A percentile compares a stretch with the other conserved stretches of the same genome.
Evolutionary conservation across 2,888 invertebrate species (phyloP).

Genomic region (Andricus quercusramuli): DNA sequence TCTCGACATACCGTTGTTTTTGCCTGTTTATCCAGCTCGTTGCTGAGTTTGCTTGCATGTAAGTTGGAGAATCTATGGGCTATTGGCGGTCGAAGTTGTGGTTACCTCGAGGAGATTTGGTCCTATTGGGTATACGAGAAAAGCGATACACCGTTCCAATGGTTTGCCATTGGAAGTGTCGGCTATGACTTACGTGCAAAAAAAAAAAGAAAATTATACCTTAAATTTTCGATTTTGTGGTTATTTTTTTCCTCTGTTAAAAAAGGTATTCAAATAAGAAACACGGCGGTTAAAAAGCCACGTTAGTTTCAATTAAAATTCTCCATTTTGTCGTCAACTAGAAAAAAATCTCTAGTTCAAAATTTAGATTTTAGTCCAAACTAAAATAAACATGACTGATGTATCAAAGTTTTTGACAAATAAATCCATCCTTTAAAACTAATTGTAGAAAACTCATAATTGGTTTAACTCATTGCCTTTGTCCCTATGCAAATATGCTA

Average conservation of each 20-base stretch:
- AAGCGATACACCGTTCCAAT: background rate
- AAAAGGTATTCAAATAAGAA: background rate
- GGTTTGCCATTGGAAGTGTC: background rate
- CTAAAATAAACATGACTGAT: background rate
- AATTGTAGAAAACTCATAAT: background rate
- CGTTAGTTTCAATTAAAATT: no score
- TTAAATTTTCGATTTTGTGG: background rate
- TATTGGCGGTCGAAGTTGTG: constrained; percentile 27
- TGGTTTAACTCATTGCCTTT: background rate
- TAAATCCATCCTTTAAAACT: background rate
- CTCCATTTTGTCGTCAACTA: no score
- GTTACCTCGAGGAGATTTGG: constrained; percentile 24
- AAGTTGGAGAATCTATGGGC: constrained; percentile 21
- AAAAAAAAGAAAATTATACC: background rate
- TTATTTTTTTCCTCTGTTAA: background rate
- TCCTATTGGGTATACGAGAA: constrained; percentile 1
- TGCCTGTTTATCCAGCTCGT: background rate
- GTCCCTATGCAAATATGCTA: background rate
- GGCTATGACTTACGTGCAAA: background rate
- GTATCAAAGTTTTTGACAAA: background rate
- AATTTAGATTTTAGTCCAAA: no score
- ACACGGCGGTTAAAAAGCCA: no score
- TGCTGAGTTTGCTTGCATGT: constrained; percentile 8
- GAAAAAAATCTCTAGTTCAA: no score
- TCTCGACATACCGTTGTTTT: constrained; percentile 22